A percentile compares a stretch with the other conserved stretches of the same genome.
These are phyloP conservation scores for Steatocranus sp. DNA, from an alignment of 2,797 vertebrate genomes.

Conservation along the genomic window DNA sequence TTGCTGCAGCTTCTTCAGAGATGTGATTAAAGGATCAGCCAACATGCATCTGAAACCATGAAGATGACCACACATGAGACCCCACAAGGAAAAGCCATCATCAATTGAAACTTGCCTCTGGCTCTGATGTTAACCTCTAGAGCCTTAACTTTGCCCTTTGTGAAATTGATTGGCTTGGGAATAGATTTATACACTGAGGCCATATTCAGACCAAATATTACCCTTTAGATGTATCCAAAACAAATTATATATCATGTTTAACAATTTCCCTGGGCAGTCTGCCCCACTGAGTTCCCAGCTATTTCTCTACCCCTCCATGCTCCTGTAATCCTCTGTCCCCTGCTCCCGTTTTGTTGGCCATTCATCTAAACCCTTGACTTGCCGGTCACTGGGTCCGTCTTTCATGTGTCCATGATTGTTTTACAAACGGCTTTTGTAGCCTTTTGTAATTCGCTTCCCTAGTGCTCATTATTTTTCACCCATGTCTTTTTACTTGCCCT, in stretches of 20 bases:
- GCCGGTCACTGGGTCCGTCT: not conserved
- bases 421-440: not conserved
- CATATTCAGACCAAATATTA: not conserved
- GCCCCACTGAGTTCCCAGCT: not conserved
- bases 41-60: not conserved
- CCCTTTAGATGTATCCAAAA: not conserved
- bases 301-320: not conserved
- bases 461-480: not conserved
- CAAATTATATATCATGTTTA: not conserved
- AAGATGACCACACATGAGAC: not conserved
- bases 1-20: not conserved
- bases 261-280: not conserved
- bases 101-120: not conserved
- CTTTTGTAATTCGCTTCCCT: not conserved
- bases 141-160: not conserved
- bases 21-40: not conserved
- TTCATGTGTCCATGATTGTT: not conserved
- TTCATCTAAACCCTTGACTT: not conserved
- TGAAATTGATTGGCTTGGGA: not conserved
- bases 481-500: not conserved
- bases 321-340: not conserved
- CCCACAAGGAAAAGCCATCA: not conserved
- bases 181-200: not conserved
- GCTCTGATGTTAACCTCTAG: not conserved
- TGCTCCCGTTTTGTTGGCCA: not conserved